Percentiles rank a stretch among this genome's conserved stretches.
phyloP scores from a whole-genome alignment of 2,113 vertebrate species.

The Cynopterus brachyotis region DNA sequence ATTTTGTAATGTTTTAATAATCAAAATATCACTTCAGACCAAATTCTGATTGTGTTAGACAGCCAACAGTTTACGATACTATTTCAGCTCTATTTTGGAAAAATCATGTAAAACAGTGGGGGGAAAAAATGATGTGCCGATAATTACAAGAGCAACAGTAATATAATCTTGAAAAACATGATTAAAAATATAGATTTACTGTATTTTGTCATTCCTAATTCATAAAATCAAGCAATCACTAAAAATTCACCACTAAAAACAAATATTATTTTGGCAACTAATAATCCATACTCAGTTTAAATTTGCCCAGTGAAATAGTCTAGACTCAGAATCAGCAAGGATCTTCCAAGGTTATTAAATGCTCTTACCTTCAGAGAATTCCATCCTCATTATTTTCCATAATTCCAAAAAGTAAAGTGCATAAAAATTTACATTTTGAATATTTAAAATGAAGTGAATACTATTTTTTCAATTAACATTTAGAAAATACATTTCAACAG shows the following conservation, averaged over 20 bases:
- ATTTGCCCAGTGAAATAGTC: neutral
- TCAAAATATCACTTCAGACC: neutral
- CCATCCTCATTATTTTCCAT: neutral
- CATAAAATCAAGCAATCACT: neutral
- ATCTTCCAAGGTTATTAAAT: conserved; percentile 16
- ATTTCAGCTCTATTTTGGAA: neutral
- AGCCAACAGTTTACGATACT: neutral
- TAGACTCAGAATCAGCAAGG: conserved; percentile 26
- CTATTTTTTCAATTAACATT: neutral
- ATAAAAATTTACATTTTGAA: neutral
- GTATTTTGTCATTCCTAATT: neutral
- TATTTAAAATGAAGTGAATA: conserved; percentile 29
- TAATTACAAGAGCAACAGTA: neutral
- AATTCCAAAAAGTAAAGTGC: neutral
- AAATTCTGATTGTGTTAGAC: neutral
- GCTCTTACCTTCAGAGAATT: conserved; percentile 12
- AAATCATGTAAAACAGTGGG: neutral
- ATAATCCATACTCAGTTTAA: conserved; percentile 18
- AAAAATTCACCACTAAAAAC: conserved; percentile 15
- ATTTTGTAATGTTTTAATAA: neutral
- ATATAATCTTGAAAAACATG: neutral
- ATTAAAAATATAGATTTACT: conserved; percentile 12
- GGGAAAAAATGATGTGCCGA: neutral
- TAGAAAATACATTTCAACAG: neutral
- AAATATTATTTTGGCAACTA: neutral